A percentile compares a stretch with the other conserved stretches of the same genome.
These are phyloP conservation scores for Muscina levida DNA, from an alignment of 2,888 invertebrate genomes.

Conservation along the genomic window DNA sequence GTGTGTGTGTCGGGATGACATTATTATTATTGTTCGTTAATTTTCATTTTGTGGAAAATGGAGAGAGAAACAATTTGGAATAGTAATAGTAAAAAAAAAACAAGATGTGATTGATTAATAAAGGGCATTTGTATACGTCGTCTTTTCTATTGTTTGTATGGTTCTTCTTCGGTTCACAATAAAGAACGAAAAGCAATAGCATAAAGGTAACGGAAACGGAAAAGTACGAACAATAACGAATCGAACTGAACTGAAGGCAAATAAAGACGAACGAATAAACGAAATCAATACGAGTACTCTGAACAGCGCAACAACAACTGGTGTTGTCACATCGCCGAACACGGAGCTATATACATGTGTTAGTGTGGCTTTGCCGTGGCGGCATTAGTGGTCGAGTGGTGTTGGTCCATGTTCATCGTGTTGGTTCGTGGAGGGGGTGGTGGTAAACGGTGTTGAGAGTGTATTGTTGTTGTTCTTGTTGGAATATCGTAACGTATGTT, in stretches of 20 bases:
- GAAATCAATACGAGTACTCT: slow-evolving; percentile 4
- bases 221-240: slow-evolving; percentile 10
- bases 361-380: neutral
- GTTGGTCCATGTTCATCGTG: neutral
- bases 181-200: slow-evolving; percentile 24
- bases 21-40: slow-evolving; percentile 36
- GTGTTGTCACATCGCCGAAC: no score
- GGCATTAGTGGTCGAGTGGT: neutral
- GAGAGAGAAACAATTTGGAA: slow-evolving; percentile 67
- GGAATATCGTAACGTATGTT: slow-evolving; percentile 22
- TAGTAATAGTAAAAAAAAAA: slow-evolving; percentile 67
- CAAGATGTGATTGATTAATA: slow-evolving; percentile 67
- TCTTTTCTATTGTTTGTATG: slow-evolving; percentile 27
- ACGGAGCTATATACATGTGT: slow-evolving; percentile 14
- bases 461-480: neutral
- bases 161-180: slow-evolving; percentile 29
- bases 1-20: slow-evolving; percentile 47
- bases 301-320: no score
- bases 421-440: no score
- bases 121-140: slow-evolving; percentile 34
- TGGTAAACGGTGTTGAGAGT: slow-evolving; percentile 1
- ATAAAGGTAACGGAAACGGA: slow-evolving; percentile 20
- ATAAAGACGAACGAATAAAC: slow-evolving; percentile 27
- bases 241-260: slow-evolving; percentile 21
- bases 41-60: slow-evolving; percentile 46